Conservation (phyloP, 2,888 invertebrate genomes). For the Dione vanillae region DNA sequence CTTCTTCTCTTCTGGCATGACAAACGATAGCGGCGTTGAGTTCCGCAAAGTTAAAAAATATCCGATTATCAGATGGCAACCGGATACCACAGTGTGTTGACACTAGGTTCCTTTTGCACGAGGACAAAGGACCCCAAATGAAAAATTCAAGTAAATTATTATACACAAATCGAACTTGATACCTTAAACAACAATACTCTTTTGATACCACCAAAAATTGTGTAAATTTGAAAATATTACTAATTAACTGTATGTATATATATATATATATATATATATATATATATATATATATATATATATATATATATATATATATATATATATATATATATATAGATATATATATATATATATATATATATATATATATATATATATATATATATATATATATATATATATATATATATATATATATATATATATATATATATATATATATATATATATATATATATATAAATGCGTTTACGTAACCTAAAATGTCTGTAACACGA, state of each 20-base stretch:
- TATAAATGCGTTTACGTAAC: not conserved
- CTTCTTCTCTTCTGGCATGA: too few relatives aligned
- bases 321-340: not conserved
- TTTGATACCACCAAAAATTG: too few relatives aligned
- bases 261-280: not conserved
- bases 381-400: not conserved
- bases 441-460: conserved; percentile 1
- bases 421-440: not conserved
- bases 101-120: too few relatives aligned
- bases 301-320: not conserved
- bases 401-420: not conserved
- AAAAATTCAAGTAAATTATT: too few relatives aligned
- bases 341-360: not conserved
- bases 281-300: not conserved
- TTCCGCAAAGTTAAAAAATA: too few relatives aligned
- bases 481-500: conserved; percentile 10
- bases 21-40: too few relatives aligned
- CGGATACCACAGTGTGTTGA: too few relatives aligned
- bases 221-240: not conserved
- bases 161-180: too few relatives aligned
- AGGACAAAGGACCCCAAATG: too few relatives aligned
- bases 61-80: too few relatives aligned
- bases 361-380: not conserved
- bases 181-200: too few relatives aligned
- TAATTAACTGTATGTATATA: not conserved